Evolutionary conservation across 1,140 invertebrate genomes (phyloP).

Genomic region (Pectinophora gossypiella): DNA sequence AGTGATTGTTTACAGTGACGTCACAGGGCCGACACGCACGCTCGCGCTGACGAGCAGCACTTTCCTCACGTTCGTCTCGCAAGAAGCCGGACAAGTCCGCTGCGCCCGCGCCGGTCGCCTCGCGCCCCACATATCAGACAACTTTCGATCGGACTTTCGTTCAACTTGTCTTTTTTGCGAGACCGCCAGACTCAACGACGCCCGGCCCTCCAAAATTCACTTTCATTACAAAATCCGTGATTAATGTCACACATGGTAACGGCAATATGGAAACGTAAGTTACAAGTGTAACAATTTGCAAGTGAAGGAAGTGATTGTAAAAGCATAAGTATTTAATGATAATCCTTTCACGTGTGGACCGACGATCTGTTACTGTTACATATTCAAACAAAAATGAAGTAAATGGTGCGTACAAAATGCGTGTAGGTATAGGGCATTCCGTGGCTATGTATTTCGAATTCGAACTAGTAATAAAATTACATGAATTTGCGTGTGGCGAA

Average conservation of each 20-base stretch:
- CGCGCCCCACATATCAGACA: slow-evolving; percentile 67
- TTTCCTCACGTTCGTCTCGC: slow-evolving; percentile 30
- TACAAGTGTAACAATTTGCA: background rate
- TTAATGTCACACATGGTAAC: slow-evolving; percentile 6
- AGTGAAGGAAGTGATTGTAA: background rate
- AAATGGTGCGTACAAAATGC: no score
- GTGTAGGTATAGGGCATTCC: no score
- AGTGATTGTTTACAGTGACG: no score
- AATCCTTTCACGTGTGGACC: no score
- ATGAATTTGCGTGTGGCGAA: background rate
- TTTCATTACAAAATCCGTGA: slow-evolving; percentile 24
- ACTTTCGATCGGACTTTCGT: slow-evolving; percentile 71
- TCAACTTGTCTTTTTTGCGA: slow-evolving; percentile 40
- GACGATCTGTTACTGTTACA: no score
- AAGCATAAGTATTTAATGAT: no score
- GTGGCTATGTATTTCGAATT: no score
- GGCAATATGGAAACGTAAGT: no score
- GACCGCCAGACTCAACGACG: slow-evolving; percentile 39
- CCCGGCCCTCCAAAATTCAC: slow-evolving; percentile 31
- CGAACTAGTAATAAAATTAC: no score
- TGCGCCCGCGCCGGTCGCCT: slow-evolving; percentile 18
- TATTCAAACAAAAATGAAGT: no score
- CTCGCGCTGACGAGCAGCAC: slow-evolving; percentile 13
- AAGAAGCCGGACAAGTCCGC: slow-evolving; percentile 49
- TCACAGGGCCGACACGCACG: slow-evolving; percentile 5